Conservation (phyloP, 2,113 vertebrate species). For the Puma concolor region DNA sequence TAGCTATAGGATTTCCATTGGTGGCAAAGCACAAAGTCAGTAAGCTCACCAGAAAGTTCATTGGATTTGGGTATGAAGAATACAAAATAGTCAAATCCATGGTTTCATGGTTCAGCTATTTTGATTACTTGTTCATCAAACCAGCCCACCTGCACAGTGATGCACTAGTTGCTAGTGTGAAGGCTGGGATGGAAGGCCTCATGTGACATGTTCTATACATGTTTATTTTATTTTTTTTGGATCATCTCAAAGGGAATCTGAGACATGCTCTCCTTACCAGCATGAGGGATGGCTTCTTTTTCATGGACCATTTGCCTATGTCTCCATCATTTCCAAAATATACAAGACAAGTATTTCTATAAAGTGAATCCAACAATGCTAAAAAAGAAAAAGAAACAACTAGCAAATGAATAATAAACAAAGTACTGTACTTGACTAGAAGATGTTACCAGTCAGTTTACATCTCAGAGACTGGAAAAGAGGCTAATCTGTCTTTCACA, state of each 20-base stretch:
- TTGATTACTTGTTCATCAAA: slow-evolving; percentile 20
- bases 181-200: background rate
- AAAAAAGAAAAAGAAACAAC: background rate
- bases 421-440: background rate
- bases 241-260: background rate
- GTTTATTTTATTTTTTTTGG: background rate
- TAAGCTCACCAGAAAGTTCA: background rate
- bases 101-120: background rate
- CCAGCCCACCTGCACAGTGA: background rate
- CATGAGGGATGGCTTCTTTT: background rate
- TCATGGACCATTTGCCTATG: background rate
- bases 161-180: background rate
- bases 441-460: background rate
- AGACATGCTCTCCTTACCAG: background rate
- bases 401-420: background rate
- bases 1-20: background rate
- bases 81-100: background rate
- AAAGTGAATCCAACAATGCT: background rate
- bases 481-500: background rate
- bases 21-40: background rate
- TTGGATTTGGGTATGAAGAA: background rate
- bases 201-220: background rate
- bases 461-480: background rate
- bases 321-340: slow-evolving; percentile 40
- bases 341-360: background rate